Evolutionary conservation across 2,888 invertebrate genomes (phyloP), one percentile per base, ranked within the genome.

Genomic region (Macropis europaea): DNA sequence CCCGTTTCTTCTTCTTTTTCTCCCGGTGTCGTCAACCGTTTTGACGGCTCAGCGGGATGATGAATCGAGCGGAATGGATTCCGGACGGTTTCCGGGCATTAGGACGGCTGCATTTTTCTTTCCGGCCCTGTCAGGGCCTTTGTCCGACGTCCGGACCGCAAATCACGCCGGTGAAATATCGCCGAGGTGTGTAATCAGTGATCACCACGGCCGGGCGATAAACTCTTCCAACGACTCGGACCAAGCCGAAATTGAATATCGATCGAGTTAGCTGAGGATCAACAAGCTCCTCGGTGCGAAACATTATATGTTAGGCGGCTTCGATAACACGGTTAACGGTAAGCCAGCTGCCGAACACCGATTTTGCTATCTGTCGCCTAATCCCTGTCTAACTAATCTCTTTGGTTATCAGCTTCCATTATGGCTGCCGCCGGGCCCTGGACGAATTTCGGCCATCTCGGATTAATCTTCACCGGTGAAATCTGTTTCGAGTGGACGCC

Each of bases 41-140:
- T 36, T 54, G 67, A 68, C 72, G 61, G 54, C 32, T 61, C 43
- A 32, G 34, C 45, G 13, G 73, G 67, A 77, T 79, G 75, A 81
- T 77, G 64, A 71, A 81, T 79, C 77, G 77, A 74, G 36, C 64
- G 66, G 54, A 81, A 81, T 67, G 75, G 63, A 81, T 75, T 75
- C 71, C 69, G 77, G 75, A 77, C 71, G 69, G 66, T 77, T 54
- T 40, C 36, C 63, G 9, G 73, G 67, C 64, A 43, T 73, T 70
- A 73, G 53, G 53, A 59, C 61, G 13, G 48, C 43, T 48, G 38
- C 77, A 67, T 62, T 62, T 68, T 68, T 69, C 57, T 67, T 68
- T 19, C 28, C 42, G 45, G 48, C 45, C 40, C 57, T 38, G 68
- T 53, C 68, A 66, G 68, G 53, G 57, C 62, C 56, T 66, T 73